These are phyloP conservation scores for Nowickia ferox DNA, from an alignment of 2,888 invertebrate species.

Conservation along the genomic window DNA sequence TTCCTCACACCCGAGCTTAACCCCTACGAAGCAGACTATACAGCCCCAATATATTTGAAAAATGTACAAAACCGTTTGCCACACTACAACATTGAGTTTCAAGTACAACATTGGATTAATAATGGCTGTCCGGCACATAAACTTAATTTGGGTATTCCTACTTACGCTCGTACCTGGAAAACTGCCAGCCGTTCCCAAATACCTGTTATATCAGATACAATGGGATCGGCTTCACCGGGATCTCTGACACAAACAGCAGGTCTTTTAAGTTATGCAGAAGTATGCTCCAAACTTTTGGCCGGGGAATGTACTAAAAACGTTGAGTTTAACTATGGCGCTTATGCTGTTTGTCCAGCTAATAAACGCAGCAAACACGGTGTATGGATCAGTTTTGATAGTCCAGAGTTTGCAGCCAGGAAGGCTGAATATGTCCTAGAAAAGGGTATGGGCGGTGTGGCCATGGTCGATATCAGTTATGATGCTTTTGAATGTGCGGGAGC, in stretches of 20 bases:
- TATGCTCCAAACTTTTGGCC: slow-evolving; percentile 85
- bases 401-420: slow-evolving; percentile 91
- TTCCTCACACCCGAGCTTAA: slow-evolving; percentile 89
- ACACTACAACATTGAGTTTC: slow-evolving; percentile 87
- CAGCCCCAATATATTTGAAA: slow-evolving; percentile 88
- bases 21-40: slow-evolving; percentile 91
- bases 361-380: slow-evolving; percentile 87
- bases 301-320: slow-evolving; percentile 76
- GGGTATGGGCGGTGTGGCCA: slow-evolving; percentile 90
- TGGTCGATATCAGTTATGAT: slow-evolving; percentile 90
- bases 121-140: slow-evolving; percentile 87
- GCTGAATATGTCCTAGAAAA: slow-evolving; percentile 88
- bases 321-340: slow-evolving; percentile 91
- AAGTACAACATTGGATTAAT: slow-evolving; percentile 86
- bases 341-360: slow-evolving; percentile 89
- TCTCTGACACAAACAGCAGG: slow-evolving; percentile 88
- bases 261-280: slow-evolving; percentile 90
- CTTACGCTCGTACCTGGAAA: slow-evolving; percentile 91
- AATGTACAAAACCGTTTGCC: slow-evolving; percentile 86
- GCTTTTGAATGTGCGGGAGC: slow-evolving; percentile 92
- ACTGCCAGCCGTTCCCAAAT: slow-evolving; percentile 88
- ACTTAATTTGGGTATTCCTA: slow-evolving; percentile 88
- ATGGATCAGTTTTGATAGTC: slow-evolving; percentile 93
- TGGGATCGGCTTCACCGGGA: slow-evolving; percentile 88
- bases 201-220: slow-evolving; percentile 87